Evolutionary conservation across 2,797 vertebrate species (phyloP).

Genomic region (Pseudochromis fuscus): DNA sequence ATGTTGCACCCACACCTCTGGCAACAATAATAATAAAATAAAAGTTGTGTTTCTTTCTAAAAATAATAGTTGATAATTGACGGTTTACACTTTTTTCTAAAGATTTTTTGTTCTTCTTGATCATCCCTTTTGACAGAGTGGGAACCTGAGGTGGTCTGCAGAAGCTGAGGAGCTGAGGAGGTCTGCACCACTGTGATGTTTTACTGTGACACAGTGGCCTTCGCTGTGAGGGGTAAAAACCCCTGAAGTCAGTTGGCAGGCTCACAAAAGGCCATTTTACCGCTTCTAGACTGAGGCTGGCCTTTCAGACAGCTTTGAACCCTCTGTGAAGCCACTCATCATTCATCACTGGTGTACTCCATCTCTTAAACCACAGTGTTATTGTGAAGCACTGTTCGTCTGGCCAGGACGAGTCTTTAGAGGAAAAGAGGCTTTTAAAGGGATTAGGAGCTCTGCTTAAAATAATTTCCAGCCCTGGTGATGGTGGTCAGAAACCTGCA

Average conservation of each 20-base stretch:
- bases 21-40: too few species aligned
- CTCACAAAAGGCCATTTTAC: slow-evolving; percentile 25
- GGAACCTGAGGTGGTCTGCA: slow-evolving; percentile 7
- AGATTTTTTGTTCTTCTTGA: too few species aligned
- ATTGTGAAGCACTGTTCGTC: slow-evolving; percentile 22
- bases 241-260: background rate
- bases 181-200: slow-evolving; percentile 7
- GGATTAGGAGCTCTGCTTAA: background rate
- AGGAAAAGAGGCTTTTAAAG: slow-evolving; percentile 10
- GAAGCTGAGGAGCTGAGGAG: background rate
- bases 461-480: slow-evolving; percentile 1
- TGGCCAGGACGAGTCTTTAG: background rate
- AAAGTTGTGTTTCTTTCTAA: too few species aligned
- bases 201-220: slow-evolving; percentile 17
- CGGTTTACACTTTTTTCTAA: too few species aligned
- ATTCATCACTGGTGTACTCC: background rate
- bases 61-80: too few species aligned
- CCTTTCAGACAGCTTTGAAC: slow-evolving; percentile 37
- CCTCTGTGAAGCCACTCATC: background rate
- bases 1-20: too few species aligned
- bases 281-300: slow-evolving; percentile 12
- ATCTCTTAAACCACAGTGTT: slow-evolving; percentile 8
- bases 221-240: slow-evolving; percentile 28
- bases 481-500: slow-evolving; percentile 9
- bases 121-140: background rate